Conservation (phyloP, 2,888 invertebrate genomes). For the Nephrotoma appendiculata region DNA sequence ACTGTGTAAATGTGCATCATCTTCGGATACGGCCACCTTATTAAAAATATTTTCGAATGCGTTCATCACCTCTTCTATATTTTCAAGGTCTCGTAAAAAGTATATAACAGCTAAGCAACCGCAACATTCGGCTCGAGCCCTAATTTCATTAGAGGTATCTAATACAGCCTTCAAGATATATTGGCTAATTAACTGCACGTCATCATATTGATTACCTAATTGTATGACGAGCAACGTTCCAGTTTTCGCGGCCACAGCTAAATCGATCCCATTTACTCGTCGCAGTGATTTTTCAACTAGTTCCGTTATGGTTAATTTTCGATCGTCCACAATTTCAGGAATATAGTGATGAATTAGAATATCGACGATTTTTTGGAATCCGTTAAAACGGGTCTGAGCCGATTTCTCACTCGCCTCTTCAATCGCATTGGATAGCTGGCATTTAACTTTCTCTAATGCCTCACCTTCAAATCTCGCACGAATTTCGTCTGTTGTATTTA, state of each 20-base stretch:
- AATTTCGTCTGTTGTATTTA: neutral
- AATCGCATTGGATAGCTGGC: slow-evolving; percentile 72
- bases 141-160: slow-evolving; percentile 60
- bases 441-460: slow-evolving; percentile 52
- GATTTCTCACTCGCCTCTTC: slow-evolving; percentile 81
- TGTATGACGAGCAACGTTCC: slow-evolving; percentile 72
- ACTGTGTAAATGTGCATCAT: slow-evolving; percentile 60
- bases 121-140: slow-evolving; percentile 75
- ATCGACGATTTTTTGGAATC: slow-evolving; percentile 54
- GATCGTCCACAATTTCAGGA: slow-evolving; percentile 59
- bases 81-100: slow-evolving; percentile 61
- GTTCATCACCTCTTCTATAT: slow-evolving; percentile 59
- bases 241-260: slow-evolving; percentile 67
- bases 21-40: slow-evolving; percentile 53
- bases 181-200: slow-evolving; percentile 56
- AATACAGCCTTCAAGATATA: slow-evolving; percentile 53
- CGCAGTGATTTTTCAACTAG: slow-evolving; percentile 66
- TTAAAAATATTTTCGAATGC: slow-evolving; percentile 59
- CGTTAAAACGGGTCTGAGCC: slow-evolving; percentile 60
- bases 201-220: slow-evolving; percentile 54
- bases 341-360: slow-evolving; percentile 66
- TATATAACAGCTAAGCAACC: slow-evolving; percentile 67
- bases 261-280: slow-evolving; percentile 71
- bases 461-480: neutral
- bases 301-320: slow-evolving; percentile 68